Conservation (phyloP, 2,113 vertebrate genomes). For the Muscicapa adusta region DNA sequence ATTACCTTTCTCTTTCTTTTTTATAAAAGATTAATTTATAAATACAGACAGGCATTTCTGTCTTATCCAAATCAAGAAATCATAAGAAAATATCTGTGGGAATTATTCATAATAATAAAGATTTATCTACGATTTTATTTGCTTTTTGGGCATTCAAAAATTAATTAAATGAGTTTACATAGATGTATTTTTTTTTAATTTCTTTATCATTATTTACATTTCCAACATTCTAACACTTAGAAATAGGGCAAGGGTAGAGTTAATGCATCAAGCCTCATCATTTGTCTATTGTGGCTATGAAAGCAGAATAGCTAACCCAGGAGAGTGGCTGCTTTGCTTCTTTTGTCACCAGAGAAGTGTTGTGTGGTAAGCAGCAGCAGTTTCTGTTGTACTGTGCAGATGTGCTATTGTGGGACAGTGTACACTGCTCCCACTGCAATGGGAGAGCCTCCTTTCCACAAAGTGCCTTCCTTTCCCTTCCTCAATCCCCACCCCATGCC, state of each 20-base stretch:
- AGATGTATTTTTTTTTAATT: background rate
- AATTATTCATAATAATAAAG: background rate
- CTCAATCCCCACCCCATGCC: fast-evolving
- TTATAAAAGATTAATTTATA: background rate
- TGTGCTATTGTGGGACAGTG: background rate
- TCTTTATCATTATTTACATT: background rate
- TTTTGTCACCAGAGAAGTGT: background rate
- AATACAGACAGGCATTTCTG: background rate
- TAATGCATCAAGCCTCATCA: background rate
- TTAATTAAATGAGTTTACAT: background rate
- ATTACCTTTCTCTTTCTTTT: background rate
- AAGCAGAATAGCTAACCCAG: background rate
- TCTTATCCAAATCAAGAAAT: background rate
- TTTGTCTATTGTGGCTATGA: background rate
- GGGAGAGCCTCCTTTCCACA: background rate
- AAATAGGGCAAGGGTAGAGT: background rate
- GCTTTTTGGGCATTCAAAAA: background rate
- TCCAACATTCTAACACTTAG: background rate
- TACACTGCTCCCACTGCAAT: background rate
- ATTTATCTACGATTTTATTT: background rate
- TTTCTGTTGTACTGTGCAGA: background rate
- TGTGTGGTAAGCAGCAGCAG: background rate
- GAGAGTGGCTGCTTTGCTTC: background rate
- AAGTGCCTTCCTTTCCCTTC: background rate
- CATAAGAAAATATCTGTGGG: background rate